These are phyloP conservation scores for Cheilosia variabilis DNA, from an alignment of 2,888 invertebrate species.

Conservation along the genomic window DNA sequence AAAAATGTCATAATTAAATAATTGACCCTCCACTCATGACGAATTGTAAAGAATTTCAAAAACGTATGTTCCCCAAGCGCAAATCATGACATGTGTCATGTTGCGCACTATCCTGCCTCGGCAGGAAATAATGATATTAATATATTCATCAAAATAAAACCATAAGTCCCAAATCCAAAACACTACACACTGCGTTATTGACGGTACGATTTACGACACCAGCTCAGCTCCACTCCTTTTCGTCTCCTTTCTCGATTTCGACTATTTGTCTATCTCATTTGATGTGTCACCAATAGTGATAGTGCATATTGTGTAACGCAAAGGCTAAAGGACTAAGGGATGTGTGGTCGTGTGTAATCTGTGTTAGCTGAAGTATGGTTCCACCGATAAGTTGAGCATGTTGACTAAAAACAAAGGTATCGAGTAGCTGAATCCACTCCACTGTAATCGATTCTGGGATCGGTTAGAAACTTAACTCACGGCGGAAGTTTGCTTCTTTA, in stretches of 20 bases:
- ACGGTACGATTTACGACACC: constrained; percentile 40
- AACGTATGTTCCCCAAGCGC: background rate
- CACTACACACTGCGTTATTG: constrained; percentile 23
- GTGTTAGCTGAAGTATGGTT: constrained; percentile 71
- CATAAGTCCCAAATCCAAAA: background rate
- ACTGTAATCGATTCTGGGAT: constrained; percentile 43
- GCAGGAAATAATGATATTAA: constrained; percentile 27
- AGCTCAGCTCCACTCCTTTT: background rate
- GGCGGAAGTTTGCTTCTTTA: constrained; percentile 15
- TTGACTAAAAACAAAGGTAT: constrained; percentile 61
- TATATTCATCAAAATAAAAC: constrained; percentile 34
- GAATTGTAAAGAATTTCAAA: constrained; percentile 39
- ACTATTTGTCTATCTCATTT: constrained; percentile 33
- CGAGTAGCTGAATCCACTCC: constrained; percentile 44
- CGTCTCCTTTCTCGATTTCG: constrained; percentile 14
- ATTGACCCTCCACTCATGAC: constrained; percentile 41
- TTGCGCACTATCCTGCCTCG: constrained; percentile 7
- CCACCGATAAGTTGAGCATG: constrained; percentile 56
- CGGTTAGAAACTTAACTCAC: constrained; percentile 53
- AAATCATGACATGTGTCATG: constrained; percentile 52
- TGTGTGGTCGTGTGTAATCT: constrained; percentile 20
- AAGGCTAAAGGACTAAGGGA: constrained; percentile 1
- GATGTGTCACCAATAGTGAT: constrained; percentile 1
- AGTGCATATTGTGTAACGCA: constrained; percentile 4
- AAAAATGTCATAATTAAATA: constrained; percentile 28